Evolutionary conservation across 2,797 vertebrate species (phyloP).

Genomic region (Microctenopoma stevenorrisi): DNA sequence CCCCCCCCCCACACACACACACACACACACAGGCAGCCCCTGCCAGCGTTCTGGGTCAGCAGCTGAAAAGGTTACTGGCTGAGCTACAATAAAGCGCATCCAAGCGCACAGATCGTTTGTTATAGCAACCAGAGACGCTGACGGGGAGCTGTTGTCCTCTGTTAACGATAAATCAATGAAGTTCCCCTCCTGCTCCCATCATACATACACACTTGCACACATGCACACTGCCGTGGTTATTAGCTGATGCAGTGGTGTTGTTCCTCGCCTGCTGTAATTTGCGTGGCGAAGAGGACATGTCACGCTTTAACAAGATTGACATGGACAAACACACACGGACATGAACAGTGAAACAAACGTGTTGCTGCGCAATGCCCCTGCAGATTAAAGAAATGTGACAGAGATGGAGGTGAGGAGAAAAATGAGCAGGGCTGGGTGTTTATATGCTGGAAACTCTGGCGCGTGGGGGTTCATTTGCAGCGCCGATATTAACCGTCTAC

Average conservation of each 20-base stretch:
- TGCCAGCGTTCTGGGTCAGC: constrained; percentile 91
- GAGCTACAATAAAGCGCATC: constrained; percentile 92
- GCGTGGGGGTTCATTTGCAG: constrained; percentile 77
- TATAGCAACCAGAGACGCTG: constrained; percentile 82
- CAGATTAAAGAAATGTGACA: constrained; percentile 42
- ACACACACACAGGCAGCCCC: constrained; percentile 56
- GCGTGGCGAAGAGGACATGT: constrained; percentile 80
- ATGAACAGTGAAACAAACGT: constrained; percentile 37
- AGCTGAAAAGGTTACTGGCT: constrained; percentile 96
- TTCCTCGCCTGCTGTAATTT: constrained; percentile 74
- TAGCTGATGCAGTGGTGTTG: constrained; percentile 70
- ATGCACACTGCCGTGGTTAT: constrained; percentile 60
- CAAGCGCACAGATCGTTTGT: constrained; percentile 92
- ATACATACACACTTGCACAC: constrained; percentile 34
- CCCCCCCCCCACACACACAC: constrained; percentile 25
- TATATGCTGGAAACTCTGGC: constrained; percentile 49
- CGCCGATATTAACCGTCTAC: constrained; percentile 65
- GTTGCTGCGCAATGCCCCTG: constrained; percentile 53
- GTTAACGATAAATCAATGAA: constrained; percentile 86
- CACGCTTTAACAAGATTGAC: constrained; percentile 83
- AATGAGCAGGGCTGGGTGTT: constrained; percentile 35
- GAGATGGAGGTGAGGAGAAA: constrained; percentile 34
- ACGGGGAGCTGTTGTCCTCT: constrained; percentile 85
- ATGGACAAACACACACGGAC: constrained; percentile 68
- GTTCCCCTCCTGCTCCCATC: constrained; percentile 67